Evolutionary conservation across 92 coral and sea anemone species (phyloP).

Genomic region (Bergia sp.): DNA sequence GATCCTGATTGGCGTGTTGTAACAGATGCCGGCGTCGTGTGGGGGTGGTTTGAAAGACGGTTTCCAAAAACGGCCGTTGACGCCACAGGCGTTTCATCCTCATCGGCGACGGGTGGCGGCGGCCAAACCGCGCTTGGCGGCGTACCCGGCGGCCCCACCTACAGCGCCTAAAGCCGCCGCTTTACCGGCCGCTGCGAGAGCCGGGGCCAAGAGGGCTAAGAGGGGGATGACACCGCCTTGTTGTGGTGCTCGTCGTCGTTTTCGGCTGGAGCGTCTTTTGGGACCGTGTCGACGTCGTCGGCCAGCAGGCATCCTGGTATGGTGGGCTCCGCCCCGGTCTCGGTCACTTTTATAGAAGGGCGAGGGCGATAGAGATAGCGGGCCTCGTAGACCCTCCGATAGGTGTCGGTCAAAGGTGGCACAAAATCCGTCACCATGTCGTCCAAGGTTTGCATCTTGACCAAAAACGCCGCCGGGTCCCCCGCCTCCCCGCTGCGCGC

Average conservation of each 20-base stretch:
- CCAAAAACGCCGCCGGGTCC: background rate
- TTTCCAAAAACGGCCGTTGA: slow-evolving; percentile 47
- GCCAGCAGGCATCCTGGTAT: slow-evolving; percentile 46
- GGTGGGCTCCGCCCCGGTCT: slow-evolving; percentile 7
- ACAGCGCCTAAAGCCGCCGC: slow-evolving; percentile 46
- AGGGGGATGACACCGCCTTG: slow-evolving; percentile 43
- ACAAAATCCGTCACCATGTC: slow-evolving; percentile 38
- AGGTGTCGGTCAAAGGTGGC: slow-evolving; percentile 20
- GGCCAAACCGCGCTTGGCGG: slow-evolving; percentile 20
- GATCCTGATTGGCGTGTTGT: slow-evolving; percentile 45
- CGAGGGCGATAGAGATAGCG: slow-evolving; percentile 2
- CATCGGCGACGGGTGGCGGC: slow-evolving; percentile 43
- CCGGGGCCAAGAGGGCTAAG: slow-evolving; percentile 36
- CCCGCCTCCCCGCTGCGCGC: background rate
- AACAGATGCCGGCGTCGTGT: slow-evolving; percentile 45
- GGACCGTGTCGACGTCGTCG: slow-evolving; percentile 44
- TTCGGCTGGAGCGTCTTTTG: slow-evolving; percentile 12
- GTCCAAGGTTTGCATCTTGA: slow-evolving; percentile 38
- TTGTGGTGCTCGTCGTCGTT: slow-evolving; percentile 25
- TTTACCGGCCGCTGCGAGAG: slow-evolving; percentile 41
- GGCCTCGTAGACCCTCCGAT: slow-evolving; percentile 13
- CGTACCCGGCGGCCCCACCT: slow-evolving; percentile 51
- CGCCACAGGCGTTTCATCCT: slow-evolving; percentile 52
- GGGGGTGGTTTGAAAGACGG: slow-evolving; percentile 35
- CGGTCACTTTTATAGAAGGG: slow-evolving; percentile 38